Evolutionary conservation across 2,113 vertebrate species (phyloP).

Genomic region (Anguilla rostrata): DNA sequence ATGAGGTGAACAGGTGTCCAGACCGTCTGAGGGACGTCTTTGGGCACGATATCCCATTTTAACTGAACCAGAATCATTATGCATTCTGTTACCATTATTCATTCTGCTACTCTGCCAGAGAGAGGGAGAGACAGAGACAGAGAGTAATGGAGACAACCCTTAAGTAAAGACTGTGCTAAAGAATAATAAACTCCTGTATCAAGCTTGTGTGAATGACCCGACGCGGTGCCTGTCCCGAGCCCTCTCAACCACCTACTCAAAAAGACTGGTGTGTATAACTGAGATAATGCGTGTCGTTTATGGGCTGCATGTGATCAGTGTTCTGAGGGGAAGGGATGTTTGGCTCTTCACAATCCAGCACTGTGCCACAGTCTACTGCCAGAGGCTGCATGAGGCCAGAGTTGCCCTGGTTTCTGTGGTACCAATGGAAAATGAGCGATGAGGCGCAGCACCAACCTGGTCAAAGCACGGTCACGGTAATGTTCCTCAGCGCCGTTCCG

Average conservation of each 20-base stretch:
- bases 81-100: neutral
- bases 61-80: neutral
- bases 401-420: too few species aligned
- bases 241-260: too few species aligned
- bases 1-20: neutral
- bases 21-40: neutral
- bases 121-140: neutral
- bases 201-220: neutral
- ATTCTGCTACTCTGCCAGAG: neutral
- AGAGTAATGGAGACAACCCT: neutral
- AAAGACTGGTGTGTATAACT: too few species aligned
- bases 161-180: neutral
- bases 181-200: neutral
- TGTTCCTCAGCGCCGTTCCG: neutral
- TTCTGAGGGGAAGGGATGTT: neutral
- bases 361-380: neutral
- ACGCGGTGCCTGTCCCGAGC: neutral
- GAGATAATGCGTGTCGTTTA: neutral
- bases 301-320: neutral
- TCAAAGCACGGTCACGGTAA: neutral
- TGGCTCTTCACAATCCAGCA: neutral
- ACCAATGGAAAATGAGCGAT: neutral
- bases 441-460: neutral
- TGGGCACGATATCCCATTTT: neutral
- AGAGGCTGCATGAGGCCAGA: neutral